Evolutionary conservation across 2,113 vertebrate genomes (phyloP).

Genomic region (Callipepla californica): DNA sequence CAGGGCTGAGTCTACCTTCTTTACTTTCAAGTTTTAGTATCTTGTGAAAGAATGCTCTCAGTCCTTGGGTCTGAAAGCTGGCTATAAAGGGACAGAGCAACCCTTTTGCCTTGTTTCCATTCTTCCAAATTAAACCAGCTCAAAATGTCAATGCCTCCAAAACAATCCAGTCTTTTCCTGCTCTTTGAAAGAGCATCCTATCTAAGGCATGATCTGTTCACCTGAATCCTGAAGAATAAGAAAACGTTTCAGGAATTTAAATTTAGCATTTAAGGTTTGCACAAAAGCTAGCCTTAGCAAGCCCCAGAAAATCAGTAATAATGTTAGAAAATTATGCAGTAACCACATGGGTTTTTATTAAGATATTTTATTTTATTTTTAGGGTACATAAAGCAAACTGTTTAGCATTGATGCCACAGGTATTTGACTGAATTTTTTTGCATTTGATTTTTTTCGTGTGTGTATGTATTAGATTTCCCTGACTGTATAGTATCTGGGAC

Average conservation of each 20-base stretch:
- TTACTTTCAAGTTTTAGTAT: constrained; percentile 45
- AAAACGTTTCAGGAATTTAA: neutral
- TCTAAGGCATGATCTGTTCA: neutral
- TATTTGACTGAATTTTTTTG: neutral
- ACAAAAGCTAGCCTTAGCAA: neutral
- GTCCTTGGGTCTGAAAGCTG: neutral
- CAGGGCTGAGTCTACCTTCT: neutral
- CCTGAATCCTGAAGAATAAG: neutral
- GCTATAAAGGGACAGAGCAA: neutral
- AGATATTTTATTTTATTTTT: neutral
- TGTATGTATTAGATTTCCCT: neutral
- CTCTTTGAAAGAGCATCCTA: neutral
- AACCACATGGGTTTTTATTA: neutral
- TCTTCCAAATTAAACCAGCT: constrained; percentile 15
- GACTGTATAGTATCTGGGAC: neutral
- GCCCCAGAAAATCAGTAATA: neutral
- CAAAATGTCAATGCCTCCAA: constrained; percentile 16
- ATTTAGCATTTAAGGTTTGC: neutral
- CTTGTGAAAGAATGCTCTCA: constrained; percentile 7
- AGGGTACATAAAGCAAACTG: neutral
- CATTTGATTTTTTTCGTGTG: neutral
- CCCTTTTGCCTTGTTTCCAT: neutral
- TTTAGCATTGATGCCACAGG: neutral
- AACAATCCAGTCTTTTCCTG: neutral
- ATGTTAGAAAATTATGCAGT: neutral